phyloP scores from a whole-genome alignment of 2,113 vertebrate genomes.

The Protobothrops flavoviridis region DNA sequence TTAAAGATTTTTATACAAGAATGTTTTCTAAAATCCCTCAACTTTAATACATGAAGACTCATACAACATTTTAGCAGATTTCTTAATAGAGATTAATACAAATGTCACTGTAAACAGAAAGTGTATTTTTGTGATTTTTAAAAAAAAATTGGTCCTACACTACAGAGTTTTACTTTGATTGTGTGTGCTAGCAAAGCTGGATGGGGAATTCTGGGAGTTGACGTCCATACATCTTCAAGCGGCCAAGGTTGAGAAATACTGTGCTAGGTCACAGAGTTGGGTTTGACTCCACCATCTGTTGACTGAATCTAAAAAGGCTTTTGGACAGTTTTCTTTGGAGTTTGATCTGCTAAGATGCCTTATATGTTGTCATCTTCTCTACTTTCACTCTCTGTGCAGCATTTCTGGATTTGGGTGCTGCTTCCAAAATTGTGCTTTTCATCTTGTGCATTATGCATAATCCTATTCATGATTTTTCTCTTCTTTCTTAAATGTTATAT shows the following conservation, averaged over 20 bases:
- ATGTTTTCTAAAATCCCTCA: background rate
- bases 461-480: background rate
- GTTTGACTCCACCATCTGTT: background rate
- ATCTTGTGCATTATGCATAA: background rate
- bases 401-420: background rate
- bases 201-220: background rate
- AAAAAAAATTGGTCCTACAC: background rate
- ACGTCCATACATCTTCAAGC: background rate
- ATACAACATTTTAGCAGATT: background rate
- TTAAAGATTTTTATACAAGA: background rate
- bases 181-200: background rate
- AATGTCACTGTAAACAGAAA: background rate
- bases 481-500: background rate
- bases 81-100: background rate
- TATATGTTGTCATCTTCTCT: background rate
- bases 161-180: background rate
- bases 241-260: background rate
- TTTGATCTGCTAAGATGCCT: background rate
- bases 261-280: background rate
- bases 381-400: background rate
- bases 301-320: background rate
- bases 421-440: background rate
- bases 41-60: background rate
- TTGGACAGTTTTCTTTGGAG: fast-evolving
- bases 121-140: background rate